Percentiles rank a stretch among this genome's conserved stretches.
Evolutionary conservation across 2,113 vertebrate genomes (phyloP).

Genomic region (Corythoichthys haematopterus): DNA sequence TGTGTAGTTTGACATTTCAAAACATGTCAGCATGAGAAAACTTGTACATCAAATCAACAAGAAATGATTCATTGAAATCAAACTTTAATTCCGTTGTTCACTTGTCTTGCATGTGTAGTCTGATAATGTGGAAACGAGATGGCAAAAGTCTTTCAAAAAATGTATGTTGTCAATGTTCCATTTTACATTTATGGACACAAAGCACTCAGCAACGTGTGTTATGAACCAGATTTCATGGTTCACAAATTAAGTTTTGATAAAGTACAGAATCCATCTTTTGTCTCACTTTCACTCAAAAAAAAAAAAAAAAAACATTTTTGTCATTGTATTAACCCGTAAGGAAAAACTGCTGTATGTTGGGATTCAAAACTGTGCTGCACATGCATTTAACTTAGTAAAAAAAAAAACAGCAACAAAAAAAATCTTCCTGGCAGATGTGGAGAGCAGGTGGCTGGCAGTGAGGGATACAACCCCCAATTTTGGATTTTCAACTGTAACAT

Average conservation of each 20-base stretch:
- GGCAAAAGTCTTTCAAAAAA: conserved; percentile 44
- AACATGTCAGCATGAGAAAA: conserved; percentile 97
- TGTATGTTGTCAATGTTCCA: conserved; percentile 80
- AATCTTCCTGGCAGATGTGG: conserved; percentile 76
- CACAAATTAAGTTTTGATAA: conserved; percentile 34
- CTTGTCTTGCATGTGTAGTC: conserved; percentile 97
- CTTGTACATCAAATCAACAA: conserved; percentile 89
- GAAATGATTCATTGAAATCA: conserved; percentile 84
- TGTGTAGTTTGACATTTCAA: conserved; percentile 94
- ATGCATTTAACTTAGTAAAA: conserved; percentile 90
- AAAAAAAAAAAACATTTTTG: conserved; percentile 66
- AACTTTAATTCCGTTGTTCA: conserved; percentile 95
- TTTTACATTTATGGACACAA: conserved; percentile 78
- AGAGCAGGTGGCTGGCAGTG: conserved; percentile 35
- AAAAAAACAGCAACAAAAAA: conserved; percentile 24
- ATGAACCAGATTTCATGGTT: conserved; percentile 65
- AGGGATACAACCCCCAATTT: conserved; percentile 72
- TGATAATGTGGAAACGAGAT: conserved; percentile 87
- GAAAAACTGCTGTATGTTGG: conserved; percentile 90
- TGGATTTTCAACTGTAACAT: conserved; percentile 92
- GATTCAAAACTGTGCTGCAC: conserved; percentile 89
- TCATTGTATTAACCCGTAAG: conserved; percentile 88
- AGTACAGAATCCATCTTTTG: not conserved
- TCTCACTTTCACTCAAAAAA: conserved; percentile 32
- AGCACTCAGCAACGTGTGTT: conserved; percentile 74